Evolutionary conservation across 2,797 vertebrate species (phyloP).

Genomic region (Heliangelus exortis): DNA sequence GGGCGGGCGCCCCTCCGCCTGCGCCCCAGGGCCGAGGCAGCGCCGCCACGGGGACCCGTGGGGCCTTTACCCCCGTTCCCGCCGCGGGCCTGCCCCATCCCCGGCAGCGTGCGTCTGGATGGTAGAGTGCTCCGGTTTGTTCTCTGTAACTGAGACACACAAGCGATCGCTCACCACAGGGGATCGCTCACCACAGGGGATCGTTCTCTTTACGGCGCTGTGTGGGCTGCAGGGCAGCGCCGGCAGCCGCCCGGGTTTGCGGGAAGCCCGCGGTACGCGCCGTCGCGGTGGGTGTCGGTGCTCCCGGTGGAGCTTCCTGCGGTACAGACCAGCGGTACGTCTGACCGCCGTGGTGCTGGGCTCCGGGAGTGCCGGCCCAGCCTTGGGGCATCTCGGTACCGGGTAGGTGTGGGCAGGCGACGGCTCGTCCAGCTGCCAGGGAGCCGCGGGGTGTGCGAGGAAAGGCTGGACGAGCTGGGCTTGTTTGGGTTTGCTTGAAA

Average conservation of each 20-base stretch:
- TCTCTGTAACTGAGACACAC: no score
- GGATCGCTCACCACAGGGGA: no score
- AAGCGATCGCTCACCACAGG: no score
- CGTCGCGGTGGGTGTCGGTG: background rate
- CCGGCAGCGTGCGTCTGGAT: background rate
- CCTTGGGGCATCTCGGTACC: no score
- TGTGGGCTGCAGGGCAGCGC: background rate
- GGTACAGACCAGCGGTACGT: background rate
- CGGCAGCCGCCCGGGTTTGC: background rate
- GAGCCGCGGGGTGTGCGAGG: fast-evolving
- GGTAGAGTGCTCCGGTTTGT: fast-evolving
- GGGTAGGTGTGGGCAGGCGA: fast-evolving
- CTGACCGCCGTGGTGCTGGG: background rate
- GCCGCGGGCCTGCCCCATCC: background rate
- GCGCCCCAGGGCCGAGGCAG: background rate
- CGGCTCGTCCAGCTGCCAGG: background rate
- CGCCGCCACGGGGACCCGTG: fast-evolving
- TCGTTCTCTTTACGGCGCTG: background rate
- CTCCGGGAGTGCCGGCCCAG: background rate
- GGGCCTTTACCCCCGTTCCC: fast-evolving
- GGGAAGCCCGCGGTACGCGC: background rate
- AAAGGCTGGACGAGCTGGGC: no score
- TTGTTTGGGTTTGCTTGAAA: no score
- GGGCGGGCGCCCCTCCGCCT: no score
- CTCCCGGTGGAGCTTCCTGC: background rate